Percentiles rank a stretch among this genome's conserved stretches.
Evolutionary conservation across 92 coral and sea anemone genomes (phyloP).

Genomic region (Palythoa grandiflora): DNA sequence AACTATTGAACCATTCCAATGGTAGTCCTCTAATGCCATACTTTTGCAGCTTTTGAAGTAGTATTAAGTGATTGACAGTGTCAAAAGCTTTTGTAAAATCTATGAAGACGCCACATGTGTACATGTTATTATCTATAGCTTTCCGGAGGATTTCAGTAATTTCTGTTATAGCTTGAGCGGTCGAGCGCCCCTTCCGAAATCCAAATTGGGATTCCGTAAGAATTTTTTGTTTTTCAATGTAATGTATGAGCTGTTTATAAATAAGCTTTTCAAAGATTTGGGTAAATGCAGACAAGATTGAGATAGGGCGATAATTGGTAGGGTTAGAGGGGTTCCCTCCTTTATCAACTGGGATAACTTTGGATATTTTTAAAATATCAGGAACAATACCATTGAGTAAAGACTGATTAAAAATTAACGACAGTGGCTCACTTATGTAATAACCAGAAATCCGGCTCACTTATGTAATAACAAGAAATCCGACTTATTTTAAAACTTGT

Average conservation of each 20-base stretch:
- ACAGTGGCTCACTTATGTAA: conserved; percentile 38
- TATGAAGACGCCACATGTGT: not conserved
- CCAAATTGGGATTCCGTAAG: no score
- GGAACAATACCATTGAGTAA: conserved; percentile 14
- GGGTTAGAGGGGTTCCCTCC: no score
- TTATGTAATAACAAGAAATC: conserved; percentile 10
- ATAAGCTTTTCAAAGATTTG: no score
- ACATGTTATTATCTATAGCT: not conserved
- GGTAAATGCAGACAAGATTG: no score
- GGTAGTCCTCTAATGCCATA: not conserved
- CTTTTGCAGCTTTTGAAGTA: not conserved
- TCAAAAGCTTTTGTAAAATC: not conserved
- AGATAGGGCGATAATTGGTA: no score
- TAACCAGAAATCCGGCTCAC: conserved; percentile 33
- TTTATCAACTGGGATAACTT: not conserved
- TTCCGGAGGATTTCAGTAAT: not conserved
- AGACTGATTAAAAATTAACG: conserved; percentile 46
- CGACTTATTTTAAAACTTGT: no score
- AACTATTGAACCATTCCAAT: not conserved
- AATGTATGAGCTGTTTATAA: no score
- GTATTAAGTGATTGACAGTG: no score
- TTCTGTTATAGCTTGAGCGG: not conserved
- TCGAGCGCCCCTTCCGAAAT: no score
- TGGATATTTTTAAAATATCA: not conserved
- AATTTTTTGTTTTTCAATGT: no score